A percentile compares a stretch with the other conserved stretches of the same genome.
Evolutionary conservation across 2,797 vertebrate genomes (phyloP).

Genomic region (Bryconaethiops microstoma): DNA sequence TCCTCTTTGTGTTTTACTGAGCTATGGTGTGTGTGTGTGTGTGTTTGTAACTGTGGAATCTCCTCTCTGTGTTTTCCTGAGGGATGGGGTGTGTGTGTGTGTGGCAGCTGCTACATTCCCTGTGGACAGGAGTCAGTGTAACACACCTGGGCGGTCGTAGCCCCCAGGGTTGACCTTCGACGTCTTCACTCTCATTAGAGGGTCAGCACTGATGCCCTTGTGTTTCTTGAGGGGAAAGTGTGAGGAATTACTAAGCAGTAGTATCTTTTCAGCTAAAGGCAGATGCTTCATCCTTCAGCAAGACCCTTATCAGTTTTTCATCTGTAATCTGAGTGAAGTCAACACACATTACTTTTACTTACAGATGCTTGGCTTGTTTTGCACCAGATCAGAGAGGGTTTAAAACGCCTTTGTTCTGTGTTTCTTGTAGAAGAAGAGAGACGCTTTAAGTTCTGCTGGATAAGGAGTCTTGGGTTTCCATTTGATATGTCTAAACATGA

Average conservation of each 20-base stretch:
- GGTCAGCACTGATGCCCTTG: background rate
- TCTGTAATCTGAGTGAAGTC: background rate
- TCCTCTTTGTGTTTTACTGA: background rate
- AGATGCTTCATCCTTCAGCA: background rate
- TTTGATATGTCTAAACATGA: constrained; percentile 24
- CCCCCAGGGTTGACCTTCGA: constrained; percentile 29
- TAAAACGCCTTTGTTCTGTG: background rate
- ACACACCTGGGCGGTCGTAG: constrained; percentile 29
- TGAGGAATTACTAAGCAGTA: constrained; percentile 6
- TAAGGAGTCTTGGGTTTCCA: background rate
- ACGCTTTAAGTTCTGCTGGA: background rate
- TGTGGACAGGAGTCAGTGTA: constrained; percentile 7
- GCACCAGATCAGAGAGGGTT: no score
- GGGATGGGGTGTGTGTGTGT: background rate
- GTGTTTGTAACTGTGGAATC: background rate
- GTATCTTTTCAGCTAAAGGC: no score
- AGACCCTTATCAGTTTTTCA: background rate
- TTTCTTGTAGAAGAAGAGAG: background rate
- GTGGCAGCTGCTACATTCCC: constrained; percentile 40
- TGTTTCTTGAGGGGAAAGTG: background rate
- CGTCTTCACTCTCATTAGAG: constrained; percentile 2
- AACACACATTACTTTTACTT: background rate
- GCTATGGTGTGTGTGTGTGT: constrained; percentile 6
- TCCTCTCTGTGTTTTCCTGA: background rate
- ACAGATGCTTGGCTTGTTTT: background rate